Conservation (phyloP, 2,113 vertebrate species). For the Spheniscus mendiculus region DNA sequence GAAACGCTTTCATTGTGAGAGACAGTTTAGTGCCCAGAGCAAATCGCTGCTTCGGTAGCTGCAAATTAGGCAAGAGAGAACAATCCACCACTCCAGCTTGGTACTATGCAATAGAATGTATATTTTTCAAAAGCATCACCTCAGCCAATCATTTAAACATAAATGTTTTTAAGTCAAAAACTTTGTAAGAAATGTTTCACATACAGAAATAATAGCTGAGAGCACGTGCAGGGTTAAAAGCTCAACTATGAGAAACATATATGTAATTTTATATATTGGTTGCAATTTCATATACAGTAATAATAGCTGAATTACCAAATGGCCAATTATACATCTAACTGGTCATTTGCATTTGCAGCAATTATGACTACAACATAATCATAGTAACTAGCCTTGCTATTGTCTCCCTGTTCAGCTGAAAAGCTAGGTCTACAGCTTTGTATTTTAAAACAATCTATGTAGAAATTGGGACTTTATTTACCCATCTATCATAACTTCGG, state of each 20-base stretch:
- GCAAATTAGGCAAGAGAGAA: neutral
- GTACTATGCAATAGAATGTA: neutral
- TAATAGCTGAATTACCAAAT: neutral
- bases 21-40: neutral
- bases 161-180: neutral
- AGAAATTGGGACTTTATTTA: neutral
- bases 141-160: neutral
- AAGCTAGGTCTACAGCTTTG: neutral
- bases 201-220: neutral
- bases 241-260: neutral
- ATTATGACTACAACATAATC: neutral
- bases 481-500: neutral
- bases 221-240: neutral
- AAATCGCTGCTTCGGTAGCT: neutral
- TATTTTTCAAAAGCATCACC: neutral
- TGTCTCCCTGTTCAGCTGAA: neutral
- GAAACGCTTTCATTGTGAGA: neutral
- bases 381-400: neutral
- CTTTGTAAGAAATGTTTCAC: neutral
- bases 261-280: neutral
- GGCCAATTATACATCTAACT: neutral
- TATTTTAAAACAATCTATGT: neutral
- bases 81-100: neutral
- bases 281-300: neutral
- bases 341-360: neutral